These are phyloP conservation scores for Atractosteus spatula DNA, from an alignment of 2,113 vertebrate genomes.

Conservation along the genomic window DNA sequence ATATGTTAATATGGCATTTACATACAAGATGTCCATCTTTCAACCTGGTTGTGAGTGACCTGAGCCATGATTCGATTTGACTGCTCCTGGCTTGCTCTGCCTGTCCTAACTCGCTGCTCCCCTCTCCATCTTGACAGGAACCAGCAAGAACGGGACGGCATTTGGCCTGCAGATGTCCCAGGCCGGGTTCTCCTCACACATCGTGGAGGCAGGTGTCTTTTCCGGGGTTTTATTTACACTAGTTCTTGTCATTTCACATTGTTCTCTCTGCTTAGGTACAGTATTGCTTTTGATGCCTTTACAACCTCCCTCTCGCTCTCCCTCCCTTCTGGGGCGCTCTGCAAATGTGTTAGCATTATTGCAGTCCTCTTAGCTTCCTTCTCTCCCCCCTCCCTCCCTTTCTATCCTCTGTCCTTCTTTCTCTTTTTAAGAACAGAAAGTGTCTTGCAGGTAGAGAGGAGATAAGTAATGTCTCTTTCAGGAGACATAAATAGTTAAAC, in stretches of 20 bases:
- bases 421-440: conserved; percentile 27
- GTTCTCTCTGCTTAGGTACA: conserved; percentile 15
- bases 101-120: background rate
- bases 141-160: conserved; percentile 83
- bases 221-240: too few species aligned
- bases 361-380: background rate
- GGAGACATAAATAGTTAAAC: background rate
- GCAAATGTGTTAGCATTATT: background rate
- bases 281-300: too few species aligned
- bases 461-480: too few species aligned
- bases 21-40: too few species aligned
- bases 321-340: background rate
- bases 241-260: conserved; percentile 1
- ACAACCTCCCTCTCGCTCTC: background rate
- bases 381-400: background rate
- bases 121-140: conserved; percentile 63
- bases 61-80: too few species aligned
- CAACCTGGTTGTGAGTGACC: too few species aligned
- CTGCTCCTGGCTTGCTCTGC: too few species aligned
- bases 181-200: conserved; percentile 92
- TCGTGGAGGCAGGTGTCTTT: conserved; percentile 80
- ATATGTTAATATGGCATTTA: too few species aligned
- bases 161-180: conserved; percentile 96
- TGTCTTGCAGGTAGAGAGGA: too few species aligned
- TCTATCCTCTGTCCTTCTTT: conserved; percentile 17